A percentile compares a stretch with the other conserved stretches of the same genome.
Conservation (phyloP, 2,797 vertebrate species). For the Podargus strigoides region DNA sequence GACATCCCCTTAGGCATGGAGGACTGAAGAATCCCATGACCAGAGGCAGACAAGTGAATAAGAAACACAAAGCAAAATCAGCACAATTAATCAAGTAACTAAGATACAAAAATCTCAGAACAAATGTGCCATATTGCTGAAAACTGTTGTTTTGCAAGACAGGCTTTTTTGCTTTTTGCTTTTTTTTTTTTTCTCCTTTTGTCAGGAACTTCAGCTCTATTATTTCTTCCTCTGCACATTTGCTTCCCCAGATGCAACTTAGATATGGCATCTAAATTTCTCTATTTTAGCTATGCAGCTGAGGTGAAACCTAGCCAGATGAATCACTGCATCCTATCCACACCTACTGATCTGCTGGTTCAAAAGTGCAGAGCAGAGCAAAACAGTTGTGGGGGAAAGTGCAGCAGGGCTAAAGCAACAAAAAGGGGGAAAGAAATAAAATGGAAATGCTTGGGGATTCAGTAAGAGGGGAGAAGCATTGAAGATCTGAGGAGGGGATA, state of each 20-base stretch:
- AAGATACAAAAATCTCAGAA: not conserved
- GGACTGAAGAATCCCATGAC: not conserved
- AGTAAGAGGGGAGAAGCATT: not conserved
- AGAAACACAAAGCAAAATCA: not conserved
- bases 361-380: not conserved
- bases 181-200: not conserved
- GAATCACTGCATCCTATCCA: not conserved
- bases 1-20: accelerated
- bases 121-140: not conserved
- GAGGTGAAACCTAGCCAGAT: not conserved
- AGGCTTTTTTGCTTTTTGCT: not conserved
- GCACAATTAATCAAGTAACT: not conserved
- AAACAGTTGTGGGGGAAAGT: not conserved
- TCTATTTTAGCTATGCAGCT: not conserved
- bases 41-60: not conserved
- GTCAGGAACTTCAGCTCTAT: not conserved
- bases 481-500: not conserved
- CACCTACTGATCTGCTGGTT: not conserved
- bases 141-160: not conserved
- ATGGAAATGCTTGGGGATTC: not conserved
- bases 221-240: not conserved
- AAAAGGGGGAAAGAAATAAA: not conserved
- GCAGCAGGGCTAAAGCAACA: not conserved
- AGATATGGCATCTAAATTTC: not conserved
- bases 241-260: not conserved